Percentiles rank a stretch among this genome's conserved stretches.
Evolutionary conservation across 64 coral and sea anemone genomes (phyloP).

Genomic region (Catalaphyllia jardinei): DNA sequence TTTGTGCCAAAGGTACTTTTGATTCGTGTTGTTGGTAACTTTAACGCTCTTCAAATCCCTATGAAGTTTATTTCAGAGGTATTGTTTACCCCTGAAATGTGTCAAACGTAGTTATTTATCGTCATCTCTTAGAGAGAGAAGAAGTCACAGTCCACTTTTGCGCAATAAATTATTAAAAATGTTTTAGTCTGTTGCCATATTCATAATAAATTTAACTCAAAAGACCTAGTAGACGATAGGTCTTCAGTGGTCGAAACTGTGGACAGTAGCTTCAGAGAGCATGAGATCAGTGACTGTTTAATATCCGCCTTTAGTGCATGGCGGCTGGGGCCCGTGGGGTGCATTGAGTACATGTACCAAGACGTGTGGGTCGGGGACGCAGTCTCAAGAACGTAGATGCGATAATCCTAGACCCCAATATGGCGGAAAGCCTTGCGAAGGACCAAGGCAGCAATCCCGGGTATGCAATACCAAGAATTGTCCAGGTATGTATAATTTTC

Average conservation of each 20-base stretch:
- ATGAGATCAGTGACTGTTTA: neutral
- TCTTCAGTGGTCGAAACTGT: neutral
- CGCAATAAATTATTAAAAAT: too few species aligned
- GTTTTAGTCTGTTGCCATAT: too few species aligned
- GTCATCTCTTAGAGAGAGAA: too few species aligned
- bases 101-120: too few species aligned
- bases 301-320: neutral
- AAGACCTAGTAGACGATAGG: too few species aligned
- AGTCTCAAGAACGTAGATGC: slow-evolving; percentile 32
- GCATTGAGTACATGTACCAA: slow-evolving; percentile 56
- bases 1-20: too few species aligned
- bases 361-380: slow-evolving; percentile 46
- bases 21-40: too few species aligned
- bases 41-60: too few species aligned
- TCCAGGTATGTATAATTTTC: neutral
- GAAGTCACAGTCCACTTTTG: too few species aligned
- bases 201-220: too few species aligned
- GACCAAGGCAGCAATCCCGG: neutral
- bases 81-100: too few species aligned
- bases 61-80: too few species aligned
- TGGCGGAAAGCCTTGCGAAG: slow-evolving; percentile 47
- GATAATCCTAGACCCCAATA: slow-evolving; percentile 31
- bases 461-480: neutral
- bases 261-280: neutral
- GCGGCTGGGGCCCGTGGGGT: slow-evolving; percentile 45